A percentile compares a stretch with the other conserved stretches of the same genome.
These are phyloP conservation scores for Smutsia temminckii DNA, from an alignment of 2,797 vertebrate species.

Conservation along the genomic window DNA sequence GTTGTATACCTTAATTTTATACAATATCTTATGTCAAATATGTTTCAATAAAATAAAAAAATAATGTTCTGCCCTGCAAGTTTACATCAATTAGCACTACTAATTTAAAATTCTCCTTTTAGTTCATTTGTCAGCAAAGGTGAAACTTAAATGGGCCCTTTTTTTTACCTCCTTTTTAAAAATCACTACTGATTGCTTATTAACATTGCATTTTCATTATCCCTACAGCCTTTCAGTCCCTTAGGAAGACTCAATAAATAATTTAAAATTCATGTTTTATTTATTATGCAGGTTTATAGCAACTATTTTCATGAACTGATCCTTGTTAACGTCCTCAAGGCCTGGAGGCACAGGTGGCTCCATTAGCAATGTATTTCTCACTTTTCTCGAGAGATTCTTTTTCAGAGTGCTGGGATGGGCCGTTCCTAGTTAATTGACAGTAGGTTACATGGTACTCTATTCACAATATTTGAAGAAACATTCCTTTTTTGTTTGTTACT, in stretches of 20 bases:
- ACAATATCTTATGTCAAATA: background rate
- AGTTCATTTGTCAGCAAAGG: constrained; percentile 45
- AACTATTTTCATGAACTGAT: constrained; percentile 37
- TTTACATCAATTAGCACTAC: background rate
- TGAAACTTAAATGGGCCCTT: background rate
- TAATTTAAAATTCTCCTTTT: constrained; percentile 13
- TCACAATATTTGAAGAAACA: background rate
- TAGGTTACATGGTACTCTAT: background rate
- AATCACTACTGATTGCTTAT: constrained; percentile 44
- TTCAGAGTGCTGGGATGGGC: background rate
- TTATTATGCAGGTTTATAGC: constrained; percentile 53
- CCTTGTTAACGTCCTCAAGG: constrained; percentile 57
- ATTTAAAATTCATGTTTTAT: constrained; percentile 68
- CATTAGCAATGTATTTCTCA: constrained; percentile 58
- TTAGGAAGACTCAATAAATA: constrained; percentile 51
- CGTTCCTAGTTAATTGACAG: background rate
- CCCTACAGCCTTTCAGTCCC: background rate
- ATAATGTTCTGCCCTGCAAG: background rate
- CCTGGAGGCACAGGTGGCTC: constrained; percentile 30
- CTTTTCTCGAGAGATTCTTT: constrained; percentile 27
- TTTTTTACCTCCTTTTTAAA: constrained; percentile 49
- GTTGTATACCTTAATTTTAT: background rate
- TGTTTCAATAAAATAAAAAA: background rate
- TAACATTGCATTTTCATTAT: constrained; percentile 53
- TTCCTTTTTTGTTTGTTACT: constrained; percentile 37